A percentile compares a stretch with the other conserved stretches of the same genome.
phyloP scores from a whole-genome alignment of 2,888 invertebrate species.

The Scaptomyza polygonia region DNA sequence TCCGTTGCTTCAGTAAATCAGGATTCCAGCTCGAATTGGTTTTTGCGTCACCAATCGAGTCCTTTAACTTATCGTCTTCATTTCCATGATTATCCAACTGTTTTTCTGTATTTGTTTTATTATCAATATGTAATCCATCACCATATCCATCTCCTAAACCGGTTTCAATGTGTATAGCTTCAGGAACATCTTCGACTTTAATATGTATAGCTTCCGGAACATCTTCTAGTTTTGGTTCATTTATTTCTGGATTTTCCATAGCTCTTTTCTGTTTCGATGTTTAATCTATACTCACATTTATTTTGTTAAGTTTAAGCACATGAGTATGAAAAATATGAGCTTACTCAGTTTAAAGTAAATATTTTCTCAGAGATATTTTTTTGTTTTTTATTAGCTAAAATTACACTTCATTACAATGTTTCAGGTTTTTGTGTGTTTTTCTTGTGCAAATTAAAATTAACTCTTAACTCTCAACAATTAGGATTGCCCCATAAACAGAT shows the following conservation, averaged over 20 bases:
- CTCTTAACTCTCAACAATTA: not conserved
- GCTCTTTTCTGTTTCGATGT: not conserved
- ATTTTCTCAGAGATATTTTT: not conserved
- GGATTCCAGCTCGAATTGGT: conserved; percentile 8
- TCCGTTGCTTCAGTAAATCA: conserved; percentile 48
- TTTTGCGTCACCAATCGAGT: conserved; percentile 1
- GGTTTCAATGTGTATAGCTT: not conserved
- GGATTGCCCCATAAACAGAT: conserved; percentile 41
- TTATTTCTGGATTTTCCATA: not conserved
- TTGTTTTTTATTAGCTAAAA: no score
- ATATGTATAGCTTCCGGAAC: not conserved
- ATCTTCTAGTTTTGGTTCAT: not conserved
- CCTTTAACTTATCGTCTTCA: not conserved
- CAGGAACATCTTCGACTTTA: not conserved
- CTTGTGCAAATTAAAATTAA: no score
- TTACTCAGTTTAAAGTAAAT: not conserved
- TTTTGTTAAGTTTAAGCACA: not conserved
- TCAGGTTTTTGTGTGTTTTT: no score
- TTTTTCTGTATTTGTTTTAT: no score
- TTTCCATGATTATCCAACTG: not conserved
- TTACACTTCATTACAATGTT: no score
- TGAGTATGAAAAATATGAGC: not conserved
- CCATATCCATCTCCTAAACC: not conserved
- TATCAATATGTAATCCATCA: not conserved
- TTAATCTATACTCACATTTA: not conserved